A percentile compares a stretch with the other conserved stretches of the same genome.
Conservation (phyloP, 2,888 invertebrate genomes). For the Chaitophorus viminalis region DNA sequence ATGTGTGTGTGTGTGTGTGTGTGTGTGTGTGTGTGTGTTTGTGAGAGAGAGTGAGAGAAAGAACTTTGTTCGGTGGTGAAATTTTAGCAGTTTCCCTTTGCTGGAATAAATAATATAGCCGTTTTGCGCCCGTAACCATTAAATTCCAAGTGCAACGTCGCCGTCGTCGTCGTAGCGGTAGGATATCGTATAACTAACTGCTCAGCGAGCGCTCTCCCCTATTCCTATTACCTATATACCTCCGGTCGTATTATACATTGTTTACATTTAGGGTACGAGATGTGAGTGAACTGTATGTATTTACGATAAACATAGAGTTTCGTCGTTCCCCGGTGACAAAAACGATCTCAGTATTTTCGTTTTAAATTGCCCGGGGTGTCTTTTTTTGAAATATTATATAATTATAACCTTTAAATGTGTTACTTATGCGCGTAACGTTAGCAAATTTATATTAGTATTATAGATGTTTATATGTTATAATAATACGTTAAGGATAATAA, state of each 20-base stretch:
- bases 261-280: not conserved
- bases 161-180: not conserved
- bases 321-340: not conserved
- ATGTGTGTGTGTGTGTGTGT: no score
- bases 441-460: not conserved
- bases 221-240: not conserved
- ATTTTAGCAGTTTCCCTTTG: conserved; percentile 7
- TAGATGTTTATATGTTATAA: no score
- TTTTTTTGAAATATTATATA: not conserved
- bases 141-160: conserved; percentile 43
- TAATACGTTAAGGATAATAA: not conserved
- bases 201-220: not conserved
- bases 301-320: not conserved
- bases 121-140: conserved; percentile 41
- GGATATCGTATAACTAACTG: conserved; percentile 52
- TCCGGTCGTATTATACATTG: not conserved
- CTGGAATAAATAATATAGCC: conserved; percentile 55
- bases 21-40: no score
- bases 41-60: not conserved
- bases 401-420: not conserved
- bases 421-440: not conserved
- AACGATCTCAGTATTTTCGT: not conserved
- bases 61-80: not conserved
- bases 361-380: not conserved
- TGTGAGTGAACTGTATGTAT: not conserved